phyloP scores from a whole-genome alignment of 2,797 vertebrate genomes.

The Pteronotus mesoamericanus region DNA sequence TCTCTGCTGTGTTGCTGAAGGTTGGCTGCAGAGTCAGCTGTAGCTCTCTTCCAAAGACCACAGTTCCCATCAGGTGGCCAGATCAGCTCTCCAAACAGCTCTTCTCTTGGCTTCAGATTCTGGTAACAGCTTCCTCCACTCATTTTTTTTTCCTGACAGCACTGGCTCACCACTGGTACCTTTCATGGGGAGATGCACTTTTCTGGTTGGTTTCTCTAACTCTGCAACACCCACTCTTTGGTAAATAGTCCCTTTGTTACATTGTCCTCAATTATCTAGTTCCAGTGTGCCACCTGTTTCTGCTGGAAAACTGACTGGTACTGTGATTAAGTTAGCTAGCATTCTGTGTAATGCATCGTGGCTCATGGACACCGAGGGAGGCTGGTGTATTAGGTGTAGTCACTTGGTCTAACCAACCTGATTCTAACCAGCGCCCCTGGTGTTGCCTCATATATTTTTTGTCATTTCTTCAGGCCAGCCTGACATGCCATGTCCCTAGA shows the following conservation, averaged over 20 bases:
- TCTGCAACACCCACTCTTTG: background rate
- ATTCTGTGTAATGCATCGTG: accelerated
- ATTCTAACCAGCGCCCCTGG: background rate
- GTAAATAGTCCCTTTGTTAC: background rate
- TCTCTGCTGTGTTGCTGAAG: background rate
- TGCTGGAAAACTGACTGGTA: background rate
- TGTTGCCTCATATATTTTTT: background rate
- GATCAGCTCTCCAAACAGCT: background rate
- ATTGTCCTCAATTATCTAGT: background rate
- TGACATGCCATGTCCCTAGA: background rate
- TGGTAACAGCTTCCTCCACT: background rate
- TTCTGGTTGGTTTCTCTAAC: background rate
- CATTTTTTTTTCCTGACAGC: background rate
- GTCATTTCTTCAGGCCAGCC: background rate
- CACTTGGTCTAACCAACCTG: background rate
- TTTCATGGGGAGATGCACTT: background rate
- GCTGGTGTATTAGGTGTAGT: background rate
- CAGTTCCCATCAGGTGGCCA: background rate
- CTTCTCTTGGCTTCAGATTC: background rate
- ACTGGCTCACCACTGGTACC: background rate
- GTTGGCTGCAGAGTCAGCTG: background rate
- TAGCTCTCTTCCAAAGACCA: background rate
- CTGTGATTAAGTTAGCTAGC: background rate
- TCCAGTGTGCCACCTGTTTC: background rate
- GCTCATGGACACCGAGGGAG: background rate